Percentiles rank a stretch among this genome's conserved stretches.
Evolutionary conservation across 2,113 vertebrate species (phyloP).

Genomic region (Phaetusa simplex): DNA sequence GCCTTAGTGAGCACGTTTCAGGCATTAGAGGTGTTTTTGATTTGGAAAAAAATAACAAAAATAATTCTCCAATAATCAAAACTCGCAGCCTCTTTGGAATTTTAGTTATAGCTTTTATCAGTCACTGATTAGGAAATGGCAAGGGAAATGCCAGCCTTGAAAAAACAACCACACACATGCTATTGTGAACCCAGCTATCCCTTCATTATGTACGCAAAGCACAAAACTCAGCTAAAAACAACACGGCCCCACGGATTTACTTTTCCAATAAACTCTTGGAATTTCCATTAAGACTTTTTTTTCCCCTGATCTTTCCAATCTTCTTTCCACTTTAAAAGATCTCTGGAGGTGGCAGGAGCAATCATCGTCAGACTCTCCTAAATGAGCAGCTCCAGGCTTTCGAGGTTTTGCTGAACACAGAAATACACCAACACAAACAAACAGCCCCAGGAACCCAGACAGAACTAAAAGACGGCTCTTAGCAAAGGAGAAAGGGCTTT

Average conservation of each 20-base stretch:
- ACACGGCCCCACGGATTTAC: neutral
- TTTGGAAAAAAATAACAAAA: neutral
- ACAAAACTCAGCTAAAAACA: neutral
- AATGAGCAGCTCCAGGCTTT: neutral
- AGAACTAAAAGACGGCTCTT: neutral
- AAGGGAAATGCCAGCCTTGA: neutral
- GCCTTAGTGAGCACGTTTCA: neutral
- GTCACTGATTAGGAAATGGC: neutral
- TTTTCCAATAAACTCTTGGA: neutral
- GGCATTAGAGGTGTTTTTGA: neutral
- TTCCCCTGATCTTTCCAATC: neutral
- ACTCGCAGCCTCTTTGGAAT: neutral
- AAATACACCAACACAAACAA: neutral
- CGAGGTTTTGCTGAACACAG: neutral
- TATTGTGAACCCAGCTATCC: neutral
- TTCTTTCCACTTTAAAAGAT: constrained; percentile 16
- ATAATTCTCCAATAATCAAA: neutral
- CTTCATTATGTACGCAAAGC: neutral
- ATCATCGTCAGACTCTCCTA: neutral
- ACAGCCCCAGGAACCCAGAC: neutral
- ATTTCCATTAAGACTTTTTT: neutral
- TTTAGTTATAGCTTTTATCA: neutral
- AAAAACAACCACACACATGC: neutral
- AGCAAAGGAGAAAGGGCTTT: neutral
- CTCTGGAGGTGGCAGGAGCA: neutral